These are phyloP conservation scores for Encarsia formosa DNA, from an alignment of 2,888 invertebrate species.

Conservation along the genomic window DNA sequence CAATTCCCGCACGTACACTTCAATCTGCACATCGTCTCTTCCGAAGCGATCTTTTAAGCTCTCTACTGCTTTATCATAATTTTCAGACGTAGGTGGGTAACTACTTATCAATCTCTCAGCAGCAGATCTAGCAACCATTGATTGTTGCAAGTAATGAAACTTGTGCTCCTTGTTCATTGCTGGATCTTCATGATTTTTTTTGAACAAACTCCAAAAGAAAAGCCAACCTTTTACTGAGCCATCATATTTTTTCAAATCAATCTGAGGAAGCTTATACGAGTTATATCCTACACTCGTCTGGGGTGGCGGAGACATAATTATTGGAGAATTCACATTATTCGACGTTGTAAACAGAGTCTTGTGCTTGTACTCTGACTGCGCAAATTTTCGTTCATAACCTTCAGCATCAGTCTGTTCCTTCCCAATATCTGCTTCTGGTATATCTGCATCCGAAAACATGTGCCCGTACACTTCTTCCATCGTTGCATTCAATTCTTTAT, in stretches of 20 bases:
- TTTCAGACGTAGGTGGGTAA: constrained; percentile 30
- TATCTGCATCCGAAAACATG: too few species aligned
- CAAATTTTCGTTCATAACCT: too few species aligned
- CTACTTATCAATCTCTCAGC: constrained; percentile 24
- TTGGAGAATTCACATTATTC: too few species aligned
- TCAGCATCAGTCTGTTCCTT: too few species aligned
- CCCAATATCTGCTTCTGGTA: too few species aligned
- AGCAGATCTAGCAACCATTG: constrained; percentile 7
- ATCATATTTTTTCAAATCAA: neutral
- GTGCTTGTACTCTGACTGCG: too few species aligned
- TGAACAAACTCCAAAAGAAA: neutral
- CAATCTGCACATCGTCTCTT: constrained; percentile 33
- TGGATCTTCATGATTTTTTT: neutral
- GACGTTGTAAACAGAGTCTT: too few species aligned
- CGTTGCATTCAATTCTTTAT: too few species aligned
- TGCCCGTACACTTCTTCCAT: too few species aligned
- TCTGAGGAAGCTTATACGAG: too few species aligned
- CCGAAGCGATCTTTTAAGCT: constrained; percentile 32
- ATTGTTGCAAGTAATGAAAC: neutral
- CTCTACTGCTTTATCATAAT: constrained; percentile 31
- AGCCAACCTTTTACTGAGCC: neutral
- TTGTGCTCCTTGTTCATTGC: neutral
- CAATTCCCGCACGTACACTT: constrained; percentile 36
- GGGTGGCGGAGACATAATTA: too few species aligned
- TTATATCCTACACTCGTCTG: too few species aligned